Conservation (phyloP, 2,113 vertebrate species). For the Trogon melanurus region DNA sequence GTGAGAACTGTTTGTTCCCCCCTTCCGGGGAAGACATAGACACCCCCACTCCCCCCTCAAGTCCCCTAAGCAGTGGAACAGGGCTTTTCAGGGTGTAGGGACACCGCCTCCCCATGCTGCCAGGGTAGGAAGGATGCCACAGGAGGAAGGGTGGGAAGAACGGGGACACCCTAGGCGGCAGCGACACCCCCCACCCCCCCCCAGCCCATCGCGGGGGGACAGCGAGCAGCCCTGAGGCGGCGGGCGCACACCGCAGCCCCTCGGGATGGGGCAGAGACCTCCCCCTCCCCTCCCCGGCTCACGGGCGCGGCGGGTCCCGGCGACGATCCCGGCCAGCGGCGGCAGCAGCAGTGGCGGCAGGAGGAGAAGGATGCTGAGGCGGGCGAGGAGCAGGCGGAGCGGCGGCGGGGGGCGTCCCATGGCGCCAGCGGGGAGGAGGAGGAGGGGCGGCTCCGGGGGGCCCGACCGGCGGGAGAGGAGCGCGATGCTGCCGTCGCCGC, state of each 20-base stretch:
- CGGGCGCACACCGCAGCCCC: neutral
- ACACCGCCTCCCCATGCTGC: too few relatives aligned
- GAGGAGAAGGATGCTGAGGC: neutral
- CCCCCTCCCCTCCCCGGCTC: neutral
- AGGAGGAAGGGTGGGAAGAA: neutral
- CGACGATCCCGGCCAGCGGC: neutral
- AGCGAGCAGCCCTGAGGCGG: neutral
- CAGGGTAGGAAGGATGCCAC: neutral
- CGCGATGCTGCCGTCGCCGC: neutral
- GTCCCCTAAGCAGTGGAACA: neutral
- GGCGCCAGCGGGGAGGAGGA: neutral
- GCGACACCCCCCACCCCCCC: accelerated
- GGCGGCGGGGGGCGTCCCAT: neutral
- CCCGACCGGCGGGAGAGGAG: neutral
- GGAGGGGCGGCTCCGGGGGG: neutral
- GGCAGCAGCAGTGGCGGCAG: neutral
- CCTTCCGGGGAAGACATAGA: neutral
- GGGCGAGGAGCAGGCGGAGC: neutral
- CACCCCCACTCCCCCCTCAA: too few relatives aligned
- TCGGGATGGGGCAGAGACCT: neutral
- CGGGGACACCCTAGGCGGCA: neutral
- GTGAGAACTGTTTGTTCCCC: neutral
- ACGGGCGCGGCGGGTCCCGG: constrained; percentile 20
- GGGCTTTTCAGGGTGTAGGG: neutral
- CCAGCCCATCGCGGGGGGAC: accelerated